These are phyloP conservation scores for Tenthredo notha DNA, from an alignment of 2,888 invertebrate species.

Conservation along the genomic window DNA sequence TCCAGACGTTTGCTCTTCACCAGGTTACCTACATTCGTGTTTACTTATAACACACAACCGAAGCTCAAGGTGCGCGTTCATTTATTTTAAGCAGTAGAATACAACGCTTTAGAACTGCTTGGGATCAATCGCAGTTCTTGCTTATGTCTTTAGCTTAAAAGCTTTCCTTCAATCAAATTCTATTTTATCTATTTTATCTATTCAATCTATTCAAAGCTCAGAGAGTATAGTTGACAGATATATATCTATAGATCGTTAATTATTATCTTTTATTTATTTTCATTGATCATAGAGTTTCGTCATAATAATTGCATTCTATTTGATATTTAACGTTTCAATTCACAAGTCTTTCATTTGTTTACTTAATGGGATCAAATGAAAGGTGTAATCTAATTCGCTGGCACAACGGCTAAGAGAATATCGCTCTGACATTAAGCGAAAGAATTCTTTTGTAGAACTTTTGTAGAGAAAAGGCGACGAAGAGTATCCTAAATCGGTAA, in stretches of 20 bases:
- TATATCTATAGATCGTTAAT: not conserved
- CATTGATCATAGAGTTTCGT: not conserved
- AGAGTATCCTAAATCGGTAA: not conserved
- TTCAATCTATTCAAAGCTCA: not conserved
- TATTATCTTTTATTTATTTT: not conserved
- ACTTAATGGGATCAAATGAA: not conserved
- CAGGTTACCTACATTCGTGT: constrained; percentile 11
- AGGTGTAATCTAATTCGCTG: constrained; percentile 16
- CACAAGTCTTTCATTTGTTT: not conserved
- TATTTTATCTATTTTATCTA: not conserved
- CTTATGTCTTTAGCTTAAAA: not conserved
- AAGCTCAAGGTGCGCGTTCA: not conserved
- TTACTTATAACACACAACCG: constrained; percentile 1
- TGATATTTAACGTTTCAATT: not conserved
- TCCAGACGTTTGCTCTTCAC: not conserved
- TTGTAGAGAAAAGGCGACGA: not conserved
- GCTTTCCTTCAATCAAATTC: not conserved
- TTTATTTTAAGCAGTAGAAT: constrained; percentile 48
- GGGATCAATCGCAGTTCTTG: constrained; percentile 15
- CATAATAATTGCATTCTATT: not conserved
- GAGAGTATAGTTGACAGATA: not conserved
- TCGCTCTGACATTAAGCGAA: not conserved
- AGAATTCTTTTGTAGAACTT: not conserved
- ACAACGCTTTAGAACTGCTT: constrained; percentile 40
- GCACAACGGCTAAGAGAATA: not conserved